Percentiles rank a stretch among this genome's conserved stretches.
Conservation (phyloP, 2,888 invertebrate species). For the Lasioglossum malachurum region DNA sequence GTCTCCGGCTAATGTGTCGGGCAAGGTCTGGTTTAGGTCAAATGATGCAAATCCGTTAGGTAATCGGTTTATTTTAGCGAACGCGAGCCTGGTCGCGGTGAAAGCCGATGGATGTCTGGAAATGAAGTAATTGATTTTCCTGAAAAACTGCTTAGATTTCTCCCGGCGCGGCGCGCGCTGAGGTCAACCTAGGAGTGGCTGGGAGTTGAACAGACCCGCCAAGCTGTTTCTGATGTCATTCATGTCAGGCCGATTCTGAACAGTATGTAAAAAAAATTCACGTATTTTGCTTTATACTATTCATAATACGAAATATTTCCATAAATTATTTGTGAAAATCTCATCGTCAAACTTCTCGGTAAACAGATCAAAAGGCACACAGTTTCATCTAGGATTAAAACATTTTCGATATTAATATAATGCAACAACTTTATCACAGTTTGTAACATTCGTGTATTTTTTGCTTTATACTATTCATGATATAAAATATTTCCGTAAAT, state of each 20-base stretch:
- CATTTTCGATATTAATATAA: no score
- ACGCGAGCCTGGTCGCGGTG: neutral
- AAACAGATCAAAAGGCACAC: no score
- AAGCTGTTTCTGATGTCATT: neutral
- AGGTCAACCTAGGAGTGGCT: neutral
- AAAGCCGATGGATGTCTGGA: slow-evolving; percentile 1
- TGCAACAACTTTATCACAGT: no score
- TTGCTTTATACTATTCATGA: no score
- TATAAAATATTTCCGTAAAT: neutral
- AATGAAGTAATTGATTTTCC: slow-evolving; percentile 1
- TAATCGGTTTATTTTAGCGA: slow-evolving; percentile 10
- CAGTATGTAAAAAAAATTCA: neutral
- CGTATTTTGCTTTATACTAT: no score
- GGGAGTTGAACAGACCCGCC: neutral
- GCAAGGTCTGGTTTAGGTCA: slow-evolving; percentile 13
- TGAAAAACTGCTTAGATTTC: neutral
- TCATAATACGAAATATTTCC: no score
- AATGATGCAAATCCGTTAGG: slow-evolving; percentile 18
- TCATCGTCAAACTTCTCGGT: no score
- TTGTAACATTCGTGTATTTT: no score
- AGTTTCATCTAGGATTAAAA: no score
- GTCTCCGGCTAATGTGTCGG: neutral
- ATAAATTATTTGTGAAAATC: no score
- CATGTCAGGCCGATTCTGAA: neutral
- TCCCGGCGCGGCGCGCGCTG: neutral